phyloP scores from a whole-genome alignment of 2,888 invertebrate species.

The Pollenia amentaria region DNA sequence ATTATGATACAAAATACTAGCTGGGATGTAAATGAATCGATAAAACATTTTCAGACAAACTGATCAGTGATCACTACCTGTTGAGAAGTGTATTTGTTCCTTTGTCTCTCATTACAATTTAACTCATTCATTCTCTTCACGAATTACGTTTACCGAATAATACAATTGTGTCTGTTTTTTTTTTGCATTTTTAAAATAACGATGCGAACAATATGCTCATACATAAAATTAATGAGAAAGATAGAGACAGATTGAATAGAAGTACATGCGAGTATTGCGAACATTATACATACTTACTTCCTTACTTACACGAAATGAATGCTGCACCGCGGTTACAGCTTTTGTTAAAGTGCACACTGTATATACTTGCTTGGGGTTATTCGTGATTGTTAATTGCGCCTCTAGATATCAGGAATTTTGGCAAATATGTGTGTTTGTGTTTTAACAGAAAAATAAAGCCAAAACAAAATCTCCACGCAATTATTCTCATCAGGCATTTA shows the following conservation, averaged over 20 bases:
- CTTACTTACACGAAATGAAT: constrained; percentile 56
- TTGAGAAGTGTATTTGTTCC: constrained; percentile 10
- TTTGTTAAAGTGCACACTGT: constrained; percentile 59
- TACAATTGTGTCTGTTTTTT: constrained; percentile 22
- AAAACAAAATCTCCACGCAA: constrained; percentile 63
- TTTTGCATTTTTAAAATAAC: constrained; percentile 28
- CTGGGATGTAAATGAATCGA: constrained; percentile 17
- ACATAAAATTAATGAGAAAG: constrained; percentile 4
- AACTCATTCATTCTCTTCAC: constrained; percentile 11
- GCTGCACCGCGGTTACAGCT: constrained; percentile 43
- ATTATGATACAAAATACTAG: no score
- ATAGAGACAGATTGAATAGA: constrained; percentile 22
- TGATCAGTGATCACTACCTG: constrained; percentile 19
- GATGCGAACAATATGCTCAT: constrained; percentile 1
- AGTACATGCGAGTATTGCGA: not conserved
- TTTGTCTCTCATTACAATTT: not conserved
- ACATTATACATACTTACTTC: constrained; percentile 38
- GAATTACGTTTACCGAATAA: constrained; percentile 10
- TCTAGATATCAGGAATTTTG: constrained; percentile 80
- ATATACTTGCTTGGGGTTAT: constrained; percentile 76
- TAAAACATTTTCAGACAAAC: constrained; percentile 26
- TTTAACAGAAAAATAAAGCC: constrained; percentile 74
- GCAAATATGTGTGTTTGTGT: constrained; percentile 73
- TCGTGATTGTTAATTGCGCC: constrained; percentile 80
- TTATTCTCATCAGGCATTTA: constrained; percentile 54